Conservation (phyloP, 1,140 invertebrate species). For the Cyrtorhinus lividipennis region DNA sequence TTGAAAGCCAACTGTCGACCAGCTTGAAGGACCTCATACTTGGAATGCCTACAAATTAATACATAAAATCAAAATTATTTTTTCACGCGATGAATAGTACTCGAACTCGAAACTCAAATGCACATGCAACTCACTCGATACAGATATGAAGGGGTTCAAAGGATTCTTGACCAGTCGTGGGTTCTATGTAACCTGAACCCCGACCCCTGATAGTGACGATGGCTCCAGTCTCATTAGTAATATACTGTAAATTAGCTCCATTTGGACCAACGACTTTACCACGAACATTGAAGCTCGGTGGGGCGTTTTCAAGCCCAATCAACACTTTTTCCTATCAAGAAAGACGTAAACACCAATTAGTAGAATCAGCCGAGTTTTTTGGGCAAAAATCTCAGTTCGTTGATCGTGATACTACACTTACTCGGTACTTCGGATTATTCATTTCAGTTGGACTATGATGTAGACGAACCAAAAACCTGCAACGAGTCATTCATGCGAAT, state of each 20-base stretch:
- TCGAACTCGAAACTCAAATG: background rate
- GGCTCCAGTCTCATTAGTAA: conserved; percentile 58
- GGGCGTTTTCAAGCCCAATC: conserved; percentile 59
- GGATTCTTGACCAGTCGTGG: conserved; percentile 44
- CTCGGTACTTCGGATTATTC: too few species aligned
- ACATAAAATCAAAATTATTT: too few species aligned
- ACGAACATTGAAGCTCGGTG: conserved; percentile 56
- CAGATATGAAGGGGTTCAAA: conserved; percentile 65
- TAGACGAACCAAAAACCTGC: too few species aligned
- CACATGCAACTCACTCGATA: conserved; percentile 42
- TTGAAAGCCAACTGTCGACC: conserved; percentile 59
- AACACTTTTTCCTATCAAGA: conserved; percentile 63
- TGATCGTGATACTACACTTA: too few species aligned
- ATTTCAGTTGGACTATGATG: too few species aligned
- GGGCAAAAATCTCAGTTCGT: too few species aligned
- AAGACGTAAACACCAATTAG: too few species aligned
- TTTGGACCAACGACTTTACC: conserved; percentile 52
- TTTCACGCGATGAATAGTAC: background rate
- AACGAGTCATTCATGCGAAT: too few species aligned
- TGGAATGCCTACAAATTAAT: conserved; percentile 40
- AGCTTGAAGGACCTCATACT: conserved; percentile 49
- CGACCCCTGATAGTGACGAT: conserved; percentile 54
- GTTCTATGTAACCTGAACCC: conserved; percentile 48
- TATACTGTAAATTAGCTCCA: conserved; percentile 60
- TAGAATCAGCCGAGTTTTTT: too few species aligned